Base-by-base conservation (phyloP, 1,140 invertebrate genomes). In the Colletes latitarsis region DNA sequence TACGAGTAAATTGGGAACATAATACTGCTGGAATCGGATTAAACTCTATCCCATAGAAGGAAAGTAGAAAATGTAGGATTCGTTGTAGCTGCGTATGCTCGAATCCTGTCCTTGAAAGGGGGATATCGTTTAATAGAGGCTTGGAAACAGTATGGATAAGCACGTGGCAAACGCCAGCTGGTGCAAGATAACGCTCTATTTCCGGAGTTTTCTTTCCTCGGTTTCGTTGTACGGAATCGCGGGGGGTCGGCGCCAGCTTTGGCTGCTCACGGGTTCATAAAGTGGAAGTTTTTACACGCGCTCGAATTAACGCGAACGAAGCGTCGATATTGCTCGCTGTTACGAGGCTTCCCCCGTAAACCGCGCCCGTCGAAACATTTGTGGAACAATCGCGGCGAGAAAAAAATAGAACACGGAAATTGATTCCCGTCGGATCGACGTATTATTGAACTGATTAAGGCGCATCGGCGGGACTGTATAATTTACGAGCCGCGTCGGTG, bases 151-250 rank as follows among this genome's bases (percentile, higher is more conserved):
- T 6, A 17, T 52, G 3, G 17, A 49, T 17, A 60, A 74, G 12
- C 58, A 39, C 52, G 63, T 19, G 63, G 63, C n/a, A 73, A 63
- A 67, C 19, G 19, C 2, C 63, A 67, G 74, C 39, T 66, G 63
- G 52, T 30, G 4, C 39, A 15, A 67, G 74, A 77, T 69, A 68
- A 69, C 64, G 64, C 53, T 69, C n/a, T 30, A n/a, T 57, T 68
- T 46, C 63, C 30, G 14, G 39, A 55, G n/a, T 75, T 46, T 43
- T 30, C 73, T 19, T 58, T 8, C 55, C 30, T 46, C 15, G 10
- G 55, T 52, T 57, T 55, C 52, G 12, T 5, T 17, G 30, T 41
- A 46, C 46, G 21, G 30, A 58, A 67, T 68, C 43, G 39, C 52
- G 30, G 14, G 30, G n/a, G 15, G 3, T 17, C 17, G 14, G 17